Conservation (phyloP, 1,140 invertebrate species). For the Drosophila quadrilineata region DNA sequence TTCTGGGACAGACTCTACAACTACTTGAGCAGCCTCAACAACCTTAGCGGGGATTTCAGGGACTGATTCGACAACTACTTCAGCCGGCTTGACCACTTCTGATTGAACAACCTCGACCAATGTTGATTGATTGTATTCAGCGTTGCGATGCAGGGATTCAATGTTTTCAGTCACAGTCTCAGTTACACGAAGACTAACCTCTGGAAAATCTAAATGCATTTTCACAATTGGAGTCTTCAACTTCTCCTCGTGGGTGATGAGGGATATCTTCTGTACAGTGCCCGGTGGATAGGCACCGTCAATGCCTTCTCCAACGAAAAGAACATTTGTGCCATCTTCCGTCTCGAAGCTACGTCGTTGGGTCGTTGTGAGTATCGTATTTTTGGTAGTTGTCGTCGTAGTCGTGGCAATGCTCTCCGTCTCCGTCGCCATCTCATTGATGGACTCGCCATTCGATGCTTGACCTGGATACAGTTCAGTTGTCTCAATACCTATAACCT, state of each 20-base stretch:
- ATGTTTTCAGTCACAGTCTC: constrained; percentile 76
- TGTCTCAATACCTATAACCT: constrained; percentile 69
- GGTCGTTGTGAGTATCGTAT: constrained; percentile 65
- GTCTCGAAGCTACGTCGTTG: constrained; percentile 75
- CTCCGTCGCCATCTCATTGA: constrained; percentile 42
- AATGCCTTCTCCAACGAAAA: constrained; percentile 76
- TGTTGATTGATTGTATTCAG: constrained; percentile 40
- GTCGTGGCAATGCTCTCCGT: constrained; percentile 56
- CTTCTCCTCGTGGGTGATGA: constrained; percentile 87
- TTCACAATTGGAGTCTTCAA: constrained; percentile 85
- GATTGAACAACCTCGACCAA: constrained; percentile 37
- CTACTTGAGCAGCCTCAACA: too few species aligned
- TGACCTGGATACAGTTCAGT: constrained; percentile 33
- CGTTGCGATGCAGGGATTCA: constrained; percentile 48
- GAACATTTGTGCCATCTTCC: constrained; percentile 77
- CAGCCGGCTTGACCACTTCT: constrained; percentile 17
- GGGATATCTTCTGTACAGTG: constrained; percentile 84
- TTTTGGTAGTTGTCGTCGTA: constrained; percentile 66
- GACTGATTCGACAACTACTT: neutral
- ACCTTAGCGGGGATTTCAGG: too few species aligned
- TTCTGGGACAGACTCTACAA: neutral
- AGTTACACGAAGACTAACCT: constrained; percentile 75
- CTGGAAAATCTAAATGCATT: constrained; percentile 83
- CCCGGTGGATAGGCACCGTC: constrained; percentile 75
- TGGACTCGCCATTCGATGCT: constrained; percentile 8